Conservation (phyloP, 2,113 vertebrate genomes). For the Pogonocichla stellata region DNA sequence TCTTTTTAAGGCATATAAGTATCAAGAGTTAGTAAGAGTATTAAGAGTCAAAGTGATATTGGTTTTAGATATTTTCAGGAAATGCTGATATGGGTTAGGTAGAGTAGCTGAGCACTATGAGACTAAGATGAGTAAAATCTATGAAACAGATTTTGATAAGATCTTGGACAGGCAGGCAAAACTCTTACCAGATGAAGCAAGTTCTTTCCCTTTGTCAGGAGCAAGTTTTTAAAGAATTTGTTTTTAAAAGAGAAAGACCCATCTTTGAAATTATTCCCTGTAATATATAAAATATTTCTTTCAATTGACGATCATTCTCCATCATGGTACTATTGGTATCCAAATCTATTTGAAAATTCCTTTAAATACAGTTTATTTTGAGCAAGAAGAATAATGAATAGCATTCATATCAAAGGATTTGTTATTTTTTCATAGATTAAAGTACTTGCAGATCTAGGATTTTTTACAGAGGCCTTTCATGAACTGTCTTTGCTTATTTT, state of each 20-base stretch:
- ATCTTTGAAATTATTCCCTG: not conserved
- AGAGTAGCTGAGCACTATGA: not conserved
- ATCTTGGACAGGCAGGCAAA: not conserved
- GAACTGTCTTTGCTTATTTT: conserved; percentile 68
- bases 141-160: not conserved
- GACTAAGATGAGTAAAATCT: not conserved
- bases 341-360: not conserved
- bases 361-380: not conserved
- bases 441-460: conserved; percentile 75
- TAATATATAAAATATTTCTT: not conserved
- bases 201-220: not conserved
- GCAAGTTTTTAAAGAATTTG: not conserved
- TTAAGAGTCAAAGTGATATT: not conserved
- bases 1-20: not conserved
- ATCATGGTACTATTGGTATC: not conserved
- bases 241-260: not conserved
- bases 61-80: not conserved
- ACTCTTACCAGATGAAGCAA: not conserved
- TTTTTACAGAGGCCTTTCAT: conserved; percentile 76
- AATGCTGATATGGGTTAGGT: not conserved
- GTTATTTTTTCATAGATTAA: conserved; percentile 68
- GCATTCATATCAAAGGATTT: not conserved
- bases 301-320: not conserved
- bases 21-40: not conserved
- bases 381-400: not conserved